phyloP scores from a whole-genome alignment of 2,113 vertebrate genomes.

The Coryphaenoides rupestris region DNA sequence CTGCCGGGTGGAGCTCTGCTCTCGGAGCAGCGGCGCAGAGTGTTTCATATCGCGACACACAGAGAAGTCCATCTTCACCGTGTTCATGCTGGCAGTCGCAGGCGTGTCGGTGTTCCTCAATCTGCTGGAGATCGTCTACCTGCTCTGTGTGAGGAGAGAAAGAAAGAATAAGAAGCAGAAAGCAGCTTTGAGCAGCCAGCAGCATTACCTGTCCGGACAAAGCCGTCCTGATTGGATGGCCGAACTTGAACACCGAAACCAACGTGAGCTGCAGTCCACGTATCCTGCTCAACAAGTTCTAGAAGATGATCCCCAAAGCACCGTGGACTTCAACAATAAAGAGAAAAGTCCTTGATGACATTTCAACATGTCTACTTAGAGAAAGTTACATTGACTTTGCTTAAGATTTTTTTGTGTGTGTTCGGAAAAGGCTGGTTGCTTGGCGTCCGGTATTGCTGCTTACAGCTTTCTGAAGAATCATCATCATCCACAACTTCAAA shows the following conservation, averaged over 20 bases:
- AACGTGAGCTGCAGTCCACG: too few relatives aligned
- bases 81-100: slow-evolving; percentile 87
- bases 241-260: background rate
- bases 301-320: background rate
- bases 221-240: background rate
- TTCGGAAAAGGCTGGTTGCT: too few relatives aligned
- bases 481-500: too few relatives aligned
- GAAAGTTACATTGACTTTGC: background rate
- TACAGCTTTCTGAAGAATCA: too few relatives aligned
- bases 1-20: slow-evolving; percentile 62
- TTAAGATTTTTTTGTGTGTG: background rate
- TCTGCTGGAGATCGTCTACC: slow-evolving; percentile 80
- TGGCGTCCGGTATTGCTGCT: too few relatives aligned
- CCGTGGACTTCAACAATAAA: slow-evolving; percentile 5
- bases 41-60: slow-evolving; percentile 86
- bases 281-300: background rate
- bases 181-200: too few relatives aligned
- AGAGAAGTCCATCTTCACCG: slow-evolving; percentile 71
- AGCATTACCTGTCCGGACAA: too few relatives aligned
- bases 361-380: background rate
- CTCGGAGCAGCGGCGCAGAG: slow-evolving; percentile 68
- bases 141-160: slow-evolving; percentile 73
- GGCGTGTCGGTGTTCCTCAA: slow-evolving; percentile 85
- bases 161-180: background rate
- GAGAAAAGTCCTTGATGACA: slow-evolving; percentile 32